phyloP scores from a whole-genome alignment of 2,888 invertebrate genomes.

The Dascillus cervinus region DNA sequence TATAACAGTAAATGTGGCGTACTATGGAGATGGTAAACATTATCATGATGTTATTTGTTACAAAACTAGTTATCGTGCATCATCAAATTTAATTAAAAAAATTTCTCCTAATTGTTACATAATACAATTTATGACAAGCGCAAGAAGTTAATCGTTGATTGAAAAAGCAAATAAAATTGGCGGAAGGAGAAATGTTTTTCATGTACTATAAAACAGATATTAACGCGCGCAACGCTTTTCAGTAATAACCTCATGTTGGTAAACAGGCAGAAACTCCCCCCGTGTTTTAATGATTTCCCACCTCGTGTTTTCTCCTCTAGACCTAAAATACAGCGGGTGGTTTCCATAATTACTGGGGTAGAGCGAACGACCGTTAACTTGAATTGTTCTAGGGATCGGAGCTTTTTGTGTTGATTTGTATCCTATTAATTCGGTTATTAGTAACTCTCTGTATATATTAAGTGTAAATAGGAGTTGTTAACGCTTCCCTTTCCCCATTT shows the following conservation, averaged over 20 bases:
- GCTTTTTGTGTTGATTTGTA: conserved; percentile 18
- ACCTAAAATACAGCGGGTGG: conserved; percentile 14
- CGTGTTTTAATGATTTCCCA: conserved; percentile 16
- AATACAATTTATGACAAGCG: too few species aligned
- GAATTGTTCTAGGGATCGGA: conserved; percentile 12
- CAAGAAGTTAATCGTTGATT: too few species aligned
- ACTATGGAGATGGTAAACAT: conserved; percentile 28
- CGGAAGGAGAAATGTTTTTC: too few species aligned
- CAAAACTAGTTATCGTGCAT: conserved; percentile 17
- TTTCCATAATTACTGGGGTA: conserved; percentile 16
- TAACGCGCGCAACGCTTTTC: conserved; percentile 6
- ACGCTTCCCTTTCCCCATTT: too few species aligned
- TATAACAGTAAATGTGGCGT: conserved; percentile 25
- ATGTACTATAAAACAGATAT: too few species aligned
- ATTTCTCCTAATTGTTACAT: too few species aligned
- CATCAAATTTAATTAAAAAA: too few species aligned
- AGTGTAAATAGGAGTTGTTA: too few species aligned
- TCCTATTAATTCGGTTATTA: conserved; percentile 12
- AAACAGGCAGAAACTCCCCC: conserved; percentile 11
- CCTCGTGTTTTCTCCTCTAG: conserved; percentile 11
- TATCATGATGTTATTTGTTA: conserved; percentile 28
- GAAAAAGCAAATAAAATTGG: too few species aligned
- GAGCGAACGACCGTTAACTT: conserved; percentile 15
- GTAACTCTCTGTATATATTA: too few species aligned
- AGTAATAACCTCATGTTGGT: conserved; percentile 8